Evolutionary conservation across 2,113 vertebrate genomes (phyloP).

Genomic region (Spermophilus dauricus): DNA sequence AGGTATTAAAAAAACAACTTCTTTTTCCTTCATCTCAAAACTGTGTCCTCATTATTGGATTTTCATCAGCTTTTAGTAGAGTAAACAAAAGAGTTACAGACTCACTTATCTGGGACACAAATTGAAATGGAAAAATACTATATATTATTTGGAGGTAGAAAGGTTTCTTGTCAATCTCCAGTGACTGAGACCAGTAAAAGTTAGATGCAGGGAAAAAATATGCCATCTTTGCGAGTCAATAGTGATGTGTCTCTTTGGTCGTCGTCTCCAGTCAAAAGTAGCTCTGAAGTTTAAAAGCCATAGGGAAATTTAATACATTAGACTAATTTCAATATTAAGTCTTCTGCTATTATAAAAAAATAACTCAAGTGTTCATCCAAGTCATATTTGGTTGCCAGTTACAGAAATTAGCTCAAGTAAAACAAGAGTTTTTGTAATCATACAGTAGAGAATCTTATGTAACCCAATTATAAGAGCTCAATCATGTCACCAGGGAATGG

Average conservation of each 20-base stretch:
- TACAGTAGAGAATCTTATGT: not conserved
- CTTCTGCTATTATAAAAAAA: not conserved
- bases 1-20: too few species aligned
- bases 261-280: not conserved
- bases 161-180: not conserved
- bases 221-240: not conserved
- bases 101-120: not conserved
- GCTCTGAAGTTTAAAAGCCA: not conserved
- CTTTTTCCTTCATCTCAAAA: too few species aligned
- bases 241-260: not conserved
- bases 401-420: slow-evolving; percentile 29
- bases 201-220: not conserved
- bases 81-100: not conserved
- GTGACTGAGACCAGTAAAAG: not conserved
- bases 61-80: too few species aligned
- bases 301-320: not conserved
- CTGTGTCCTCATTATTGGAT: too few species aligned
- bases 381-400: not conserved
- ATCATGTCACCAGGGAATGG: not conserved
- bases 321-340: slow-evolving; percentile 37
- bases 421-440: not conserved
- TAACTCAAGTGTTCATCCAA: not conserved
- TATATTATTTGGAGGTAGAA: not conserved
- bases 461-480: not conserved
- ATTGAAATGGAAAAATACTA: not conserved